Conservation (phyloP, 2,888 invertebrate genomes). For the Andrena bucephala region DNA sequence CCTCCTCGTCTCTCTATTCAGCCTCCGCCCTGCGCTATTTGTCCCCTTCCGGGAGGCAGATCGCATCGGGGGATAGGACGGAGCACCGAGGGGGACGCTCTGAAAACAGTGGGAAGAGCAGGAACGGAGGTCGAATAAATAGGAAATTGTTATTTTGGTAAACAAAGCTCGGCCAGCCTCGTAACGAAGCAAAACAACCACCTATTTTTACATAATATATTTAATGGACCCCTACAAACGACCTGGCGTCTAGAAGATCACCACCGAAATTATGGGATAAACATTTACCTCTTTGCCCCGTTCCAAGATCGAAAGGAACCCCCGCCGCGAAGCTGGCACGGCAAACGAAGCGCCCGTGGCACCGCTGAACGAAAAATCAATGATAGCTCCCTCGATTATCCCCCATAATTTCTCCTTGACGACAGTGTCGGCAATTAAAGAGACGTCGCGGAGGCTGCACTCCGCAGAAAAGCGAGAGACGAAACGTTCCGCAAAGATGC, state of each 20-base stretch:
- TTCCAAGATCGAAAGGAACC: too few species aligned
- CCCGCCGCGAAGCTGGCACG: too few species aligned
- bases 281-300: too few species aligned
- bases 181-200: background rate
- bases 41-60: slow-evolving; percentile 57
- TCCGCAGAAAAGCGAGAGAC: slow-evolving; percentile 53
- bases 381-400: background rate
- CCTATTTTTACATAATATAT: too few species aligned
- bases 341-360: too few species aligned
- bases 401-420: slow-evolving; percentile 23
- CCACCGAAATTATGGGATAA: background rate
- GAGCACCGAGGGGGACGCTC: slow-evolving; percentile 15
- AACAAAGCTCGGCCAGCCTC: slow-evolving; percentile 34
- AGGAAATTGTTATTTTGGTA: slow-evolving; percentile 51
- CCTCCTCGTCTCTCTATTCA: slow-evolving; percentile 52
- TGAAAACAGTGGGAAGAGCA: slow-evolving; percentile 24
- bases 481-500: slow-evolving; percentile 54
- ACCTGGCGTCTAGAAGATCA: too few species aligned
- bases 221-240: too few species aligned
- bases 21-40: slow-evolving; percentile 51
- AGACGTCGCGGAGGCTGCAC: slow-evolving; percentile 19
- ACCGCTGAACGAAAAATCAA: too few species aligned
- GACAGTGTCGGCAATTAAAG: slow-evolving; percentile 36
- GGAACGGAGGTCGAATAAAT: slow-evolving; percentile 24
- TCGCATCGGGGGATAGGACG: slow-evolving; percentile 41